Conservation (phyloP, 2,113 vertebrate genomes). For the Dromiciops gliroides region DNA sequence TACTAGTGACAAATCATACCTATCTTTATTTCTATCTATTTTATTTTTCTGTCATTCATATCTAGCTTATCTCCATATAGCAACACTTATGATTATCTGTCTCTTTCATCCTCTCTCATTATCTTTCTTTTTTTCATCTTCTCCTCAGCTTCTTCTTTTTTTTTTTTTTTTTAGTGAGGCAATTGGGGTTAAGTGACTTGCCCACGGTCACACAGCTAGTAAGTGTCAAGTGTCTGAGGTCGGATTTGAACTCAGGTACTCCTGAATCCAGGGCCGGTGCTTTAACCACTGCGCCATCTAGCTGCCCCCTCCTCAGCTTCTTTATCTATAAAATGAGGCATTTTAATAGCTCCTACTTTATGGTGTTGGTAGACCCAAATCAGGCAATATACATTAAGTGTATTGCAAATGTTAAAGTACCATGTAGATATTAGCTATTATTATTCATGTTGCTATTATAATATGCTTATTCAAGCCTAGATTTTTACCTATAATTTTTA, state of each 20-base stretch:
- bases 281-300: too few species aligned
- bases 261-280: too few species aligned
- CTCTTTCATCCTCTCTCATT: neutral
- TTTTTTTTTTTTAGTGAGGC: too few species aligned
- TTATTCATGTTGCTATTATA: neutral
- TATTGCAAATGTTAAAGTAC: neutral
- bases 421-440: neutral
- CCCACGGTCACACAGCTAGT: too few species aligned
- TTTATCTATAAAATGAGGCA: neutral
- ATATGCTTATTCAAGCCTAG: neutral
- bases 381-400: neutral
- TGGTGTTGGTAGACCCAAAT: neutral
- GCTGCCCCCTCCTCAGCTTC: neutral
- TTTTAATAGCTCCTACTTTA: neutral
- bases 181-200: too few species aligned
- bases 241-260: too few species aligned
- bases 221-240: too few species aligned
- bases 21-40: neutral
- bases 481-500: neutral
- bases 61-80: neutral
- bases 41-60: neutral
- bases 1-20: neutral
- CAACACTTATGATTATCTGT: too few species aligned
- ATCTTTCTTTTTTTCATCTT: neutral
- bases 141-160: neutral